Evolutionary conservation across 2,888 invertebrate species (phyloP), one percentile per base, ranked within the genome.

Genomic region (Operophtera brumata): DNA sequence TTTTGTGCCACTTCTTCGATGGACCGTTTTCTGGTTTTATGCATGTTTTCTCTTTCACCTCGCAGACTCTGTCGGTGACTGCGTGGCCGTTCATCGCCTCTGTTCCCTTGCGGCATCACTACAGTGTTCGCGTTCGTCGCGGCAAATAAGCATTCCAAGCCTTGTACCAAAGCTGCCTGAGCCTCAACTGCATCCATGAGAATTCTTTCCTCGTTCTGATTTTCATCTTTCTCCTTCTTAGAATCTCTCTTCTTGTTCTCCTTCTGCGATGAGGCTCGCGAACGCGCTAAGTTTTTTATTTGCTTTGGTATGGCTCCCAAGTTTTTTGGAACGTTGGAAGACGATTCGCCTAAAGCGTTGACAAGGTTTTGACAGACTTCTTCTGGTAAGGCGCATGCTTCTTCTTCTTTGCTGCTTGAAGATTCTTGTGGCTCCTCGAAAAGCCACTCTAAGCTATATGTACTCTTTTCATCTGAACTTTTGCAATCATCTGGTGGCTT

Each of bases 271-370:
- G 92, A 92, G 63, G 92, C 83, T 70, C 92, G 75, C 69, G 90
- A 77, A 82, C 92, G 78, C 65, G 86, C 84, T 82, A 86, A 85
- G 84, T 89, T 90, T 89, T 88, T 91, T 70, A 90, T 84, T 81
- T 93, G 93, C 80, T 95, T 94, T 54, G 94, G 94, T 78, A 93
- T 94, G 59, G 94, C 94, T 55, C 94, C 94, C 69, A 94, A 91
- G 77, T 93, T 93, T 78, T 93, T 92, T 78, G 93, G 91, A 66
- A 82, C 83, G 70, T 84, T 91, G 64, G 77, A 86, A 64, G 81
- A 91, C 10, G 88, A 77, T 69, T 89, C 90, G 54, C 86, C 89
- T 54, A 89, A 70, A 12, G 88, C 82, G 50, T 69, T 79, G 52
- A 80, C 77, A 59, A 82, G 69, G 73, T 84, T 86, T 54, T 82